Percentiles rank a stretch among this genome's conserved stretches.
These are phyloP conservation scores for Cavia porcellus DNA, from an alignment of 2,113 vertebrate species.

Conservation along the genomic window DNA sequence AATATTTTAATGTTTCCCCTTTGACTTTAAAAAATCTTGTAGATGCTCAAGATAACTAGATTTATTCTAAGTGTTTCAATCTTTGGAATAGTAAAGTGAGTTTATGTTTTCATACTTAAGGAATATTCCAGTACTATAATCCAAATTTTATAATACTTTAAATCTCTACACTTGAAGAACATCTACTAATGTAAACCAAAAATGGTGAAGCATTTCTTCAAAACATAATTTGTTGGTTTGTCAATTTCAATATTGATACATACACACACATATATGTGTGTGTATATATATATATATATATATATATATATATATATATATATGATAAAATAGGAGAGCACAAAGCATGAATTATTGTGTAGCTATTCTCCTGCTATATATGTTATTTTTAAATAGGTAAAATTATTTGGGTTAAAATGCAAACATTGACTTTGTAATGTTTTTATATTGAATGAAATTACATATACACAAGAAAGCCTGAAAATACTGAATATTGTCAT, in stretches of 20 bases:
- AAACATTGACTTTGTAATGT: neutral
- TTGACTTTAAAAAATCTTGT: neutral
- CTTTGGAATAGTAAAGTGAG: neutral
- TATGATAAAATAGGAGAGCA: neutral
- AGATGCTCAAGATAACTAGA: neutral
- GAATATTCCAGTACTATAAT: neutral
- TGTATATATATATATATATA: neutral
- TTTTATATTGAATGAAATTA: neutral
- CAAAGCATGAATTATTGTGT: neutral
- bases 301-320: neutral
- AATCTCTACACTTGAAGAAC: neutral
- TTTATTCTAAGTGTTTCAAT: neutral
- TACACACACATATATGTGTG: neutral
- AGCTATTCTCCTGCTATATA: neutral
- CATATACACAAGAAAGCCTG: neutral
- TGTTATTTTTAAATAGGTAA: neutral
- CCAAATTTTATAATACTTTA: neutral
- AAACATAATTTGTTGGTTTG: conserved; percentile 2
- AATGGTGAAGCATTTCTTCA: neutral
- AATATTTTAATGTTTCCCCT: neutral
- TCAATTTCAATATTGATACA: neutral
- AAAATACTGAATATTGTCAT: neutral
- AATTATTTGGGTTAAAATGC: neutral
- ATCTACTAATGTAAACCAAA: neutral
- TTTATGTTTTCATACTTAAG: neutral